Base-by-base conservation (phyloP, 1,140 invertebrate genomes). In the Drosophila parvula region DNA sequence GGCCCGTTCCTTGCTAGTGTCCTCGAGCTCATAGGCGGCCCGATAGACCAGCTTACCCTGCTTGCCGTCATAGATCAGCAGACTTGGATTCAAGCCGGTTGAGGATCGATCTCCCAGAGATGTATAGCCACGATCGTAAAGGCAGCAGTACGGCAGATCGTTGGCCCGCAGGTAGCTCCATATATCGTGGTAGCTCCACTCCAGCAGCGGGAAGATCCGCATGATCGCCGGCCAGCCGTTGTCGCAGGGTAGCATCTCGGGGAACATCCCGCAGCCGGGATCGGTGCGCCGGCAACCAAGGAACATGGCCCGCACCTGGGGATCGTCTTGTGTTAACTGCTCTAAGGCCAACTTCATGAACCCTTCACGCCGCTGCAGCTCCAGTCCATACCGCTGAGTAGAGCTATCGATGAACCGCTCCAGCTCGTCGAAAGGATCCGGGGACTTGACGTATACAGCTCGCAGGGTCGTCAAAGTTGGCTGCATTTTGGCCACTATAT, bases 81-180 rank as follows among this genome's bases (percentile, higher is more conserved):
- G 92, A 18, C 94, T 86, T 1, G 96, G 95, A 94, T 99, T 99
- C 0, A 94, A 95, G 48, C 93, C 89, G 0, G 97, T 98, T 85
- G 96, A 96, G 11, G 94, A 93, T 79, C 93, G 94, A 76, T 95
- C 95, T 14, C 97, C 98, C 60, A 98, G 93, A 56, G 97, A 98
- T 1, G 97, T 97, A 81, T 97, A 98, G 94, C 98, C 98, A 91
- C 94, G 90, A 92, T 99, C 96, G 91, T 99, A 99, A 0, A 99
- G 93, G 34, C 93, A 93, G 91, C 98, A 99, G 90, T 98, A 99
- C 43, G 97, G 95, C 45, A 99, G 93, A 73, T 95, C 93, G 30
- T 96, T 93, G 11, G 93, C 89, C 8, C 96, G 91, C 3, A 99
- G 92, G 90, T 98, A 99, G 56, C 93, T 94, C 98, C 98, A 99